phyloP scores from a whole-genome alignment of 2,888 invertebrate species.

The Himalopsyche japonica region DNA sequence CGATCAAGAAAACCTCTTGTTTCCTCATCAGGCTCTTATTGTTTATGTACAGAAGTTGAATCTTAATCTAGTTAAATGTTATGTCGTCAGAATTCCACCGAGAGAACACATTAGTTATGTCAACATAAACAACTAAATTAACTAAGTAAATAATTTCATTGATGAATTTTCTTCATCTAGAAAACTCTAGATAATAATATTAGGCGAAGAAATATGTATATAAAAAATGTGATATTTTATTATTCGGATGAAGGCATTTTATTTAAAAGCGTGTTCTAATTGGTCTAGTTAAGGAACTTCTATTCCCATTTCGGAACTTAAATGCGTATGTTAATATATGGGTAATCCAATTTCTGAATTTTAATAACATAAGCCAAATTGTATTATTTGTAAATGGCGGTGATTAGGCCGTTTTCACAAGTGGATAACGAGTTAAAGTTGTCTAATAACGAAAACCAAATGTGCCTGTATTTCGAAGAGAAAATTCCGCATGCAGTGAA shows the following conservation, averaged over 20 bases:
- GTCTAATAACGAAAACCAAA: background rate
- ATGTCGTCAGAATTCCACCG: too few relatives aligned
- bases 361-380: background rate
- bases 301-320: background rate
- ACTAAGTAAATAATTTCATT: too few relatives aligned
- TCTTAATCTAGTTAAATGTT: too few relatives aligned
- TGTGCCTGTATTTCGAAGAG: background rate
- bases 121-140: too few relatives aligned
- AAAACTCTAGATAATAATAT: background rate
- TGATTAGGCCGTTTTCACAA: background rate
- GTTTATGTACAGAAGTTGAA: too few relatives aligned
- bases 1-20: too few relatives aligned
- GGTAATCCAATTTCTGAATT: background rate
- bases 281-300: background rate
- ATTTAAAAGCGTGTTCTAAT: background rate
- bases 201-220: background rate
- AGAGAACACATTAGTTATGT: too few relatives aligned
- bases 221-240: background rate
- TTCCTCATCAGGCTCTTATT: too few relatives aligned
- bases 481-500: background rate
- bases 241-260: background rate
- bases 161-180: too few relatives aligned
- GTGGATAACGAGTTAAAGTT: background rate
- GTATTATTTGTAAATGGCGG: background rate
- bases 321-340: background rate